phyloP scores from a whole-genome alignment of 1,140 invertebrate species.

The Octopus sinensis region DNA sequence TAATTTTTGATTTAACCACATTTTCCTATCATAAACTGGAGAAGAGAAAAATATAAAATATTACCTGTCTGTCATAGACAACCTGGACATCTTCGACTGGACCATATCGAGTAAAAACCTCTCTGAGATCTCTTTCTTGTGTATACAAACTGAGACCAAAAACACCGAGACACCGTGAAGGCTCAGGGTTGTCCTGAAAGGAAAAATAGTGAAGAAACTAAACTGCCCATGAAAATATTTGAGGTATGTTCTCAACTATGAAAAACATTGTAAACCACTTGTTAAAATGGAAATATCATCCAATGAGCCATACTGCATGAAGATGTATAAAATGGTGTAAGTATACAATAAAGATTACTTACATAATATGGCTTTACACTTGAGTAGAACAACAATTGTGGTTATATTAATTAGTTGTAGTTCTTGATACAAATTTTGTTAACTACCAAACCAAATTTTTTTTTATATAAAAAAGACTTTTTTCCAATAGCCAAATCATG shows the following conservation, averaged over 20 bases:
- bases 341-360: background rate
- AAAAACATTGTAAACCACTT: background rate
- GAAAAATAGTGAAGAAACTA: conserved; percentile 4
- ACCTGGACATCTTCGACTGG: conserved; percentile 89
- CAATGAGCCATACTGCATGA: background rate
- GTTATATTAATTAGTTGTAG: too few species aligned
- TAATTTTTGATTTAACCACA: too few species aligned
- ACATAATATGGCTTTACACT: background rate
- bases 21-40: too few species aligned
- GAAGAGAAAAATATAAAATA: conserved; percentile 10
- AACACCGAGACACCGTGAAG: conserved; percentile 86
- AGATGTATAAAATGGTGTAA: background rate
- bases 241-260: background rate
- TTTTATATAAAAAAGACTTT: too few species aligned
- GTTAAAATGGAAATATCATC: background rate
- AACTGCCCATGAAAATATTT: background rate
- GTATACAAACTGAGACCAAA: conserved; percentile 92
- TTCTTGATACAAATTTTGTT: too few species aligned
- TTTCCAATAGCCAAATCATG: too few species aligned
- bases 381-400: too few species aligned
- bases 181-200: conserved; percentile 75
- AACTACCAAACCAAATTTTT: too few species aligned
- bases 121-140: conserved; percentile 86
- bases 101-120: conserved; percentile 90
- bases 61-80: conserved; percentile 91